Evolutionary conservation across 2,888 invertebrate genomes (phyloP), one percentile per base, ranked within the genome.

Genomic region (Drosophila merina): DNA sequence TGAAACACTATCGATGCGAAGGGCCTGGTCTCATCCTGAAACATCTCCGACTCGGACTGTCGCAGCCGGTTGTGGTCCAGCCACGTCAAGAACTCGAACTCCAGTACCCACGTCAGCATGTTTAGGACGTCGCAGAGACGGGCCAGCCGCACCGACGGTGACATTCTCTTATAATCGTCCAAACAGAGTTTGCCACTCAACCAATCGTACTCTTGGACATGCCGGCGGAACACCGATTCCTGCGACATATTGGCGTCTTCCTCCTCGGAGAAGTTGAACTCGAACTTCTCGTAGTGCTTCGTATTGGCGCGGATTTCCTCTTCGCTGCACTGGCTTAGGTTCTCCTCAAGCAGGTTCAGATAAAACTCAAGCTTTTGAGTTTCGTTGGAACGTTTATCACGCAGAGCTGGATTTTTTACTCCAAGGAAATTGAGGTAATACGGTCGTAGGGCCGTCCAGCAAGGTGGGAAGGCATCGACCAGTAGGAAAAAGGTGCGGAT

Each of bases 71-170:
- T 93, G 92, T 93, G 93, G 63, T 92, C 89, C 77, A 93, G 91
- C 93, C 94, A 94, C 82, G 93, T 92, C 2, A 92, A 92, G 56
- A 94, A 91, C 89, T 94, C 94, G 88, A 91, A 92, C 84, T 94
- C 93, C 57, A 94, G 79, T 36, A 94, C 86, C 86, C 93, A 93
- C 59, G 93, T 90, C 1, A 93, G 68, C 75, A 93, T 91, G 67
- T 93, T 92, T 20, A 94, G 78, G 4, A 93, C 92, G 38, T 92
- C 89, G 89, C 93, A 93, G 1, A 94, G 71, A 30, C 94, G 91
- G 8, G 93, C 91, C 66, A 94, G 91, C 55, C 93, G 92, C 9
- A 79, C 77, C 0, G 52, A 25, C 2, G 73, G 8, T 0, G 75
- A 57, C 82, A 87, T 72, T 7, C 26, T 44, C 33, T 81, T 75